A percentile compares a stretch with the other conserved stretches of the same genome.
phyloP scores from a whole-genome alignment of 2,113 vertebrate genomes.

The Phyllopteryx taeniolatus region DNA sequence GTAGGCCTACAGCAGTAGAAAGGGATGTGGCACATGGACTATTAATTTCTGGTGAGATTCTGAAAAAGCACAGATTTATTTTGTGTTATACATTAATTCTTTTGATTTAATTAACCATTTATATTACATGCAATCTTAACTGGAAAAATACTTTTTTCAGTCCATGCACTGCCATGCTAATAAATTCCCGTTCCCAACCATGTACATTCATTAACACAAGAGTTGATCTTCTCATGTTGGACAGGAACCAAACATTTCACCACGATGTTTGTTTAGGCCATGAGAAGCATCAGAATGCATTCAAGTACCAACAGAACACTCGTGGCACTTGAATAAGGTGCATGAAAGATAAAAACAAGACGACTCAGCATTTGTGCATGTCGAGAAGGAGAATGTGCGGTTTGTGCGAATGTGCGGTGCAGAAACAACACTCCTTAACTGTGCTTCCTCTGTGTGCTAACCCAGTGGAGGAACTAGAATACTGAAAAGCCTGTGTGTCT shows the following conservation, averaged over 20 bases:
- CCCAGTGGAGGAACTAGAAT: constrained; percentile 26
- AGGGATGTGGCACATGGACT: too few species aligned
- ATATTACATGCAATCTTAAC: background rate
- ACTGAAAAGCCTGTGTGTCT: constrained; percentile 52
- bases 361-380: constrained; percentile 29
- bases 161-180: background rate
- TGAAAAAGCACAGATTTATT: too few species aligned
- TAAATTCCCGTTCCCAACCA: too few species aligned
- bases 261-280: constrained; percentile 19
- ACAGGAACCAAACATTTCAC: background rate
- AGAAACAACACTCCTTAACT: constrained; percentile 50
- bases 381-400: constrained; percentile 43
- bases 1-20: too few species aligned
- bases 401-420: constrained; percentile 54
- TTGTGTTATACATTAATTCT: too few species aligned
- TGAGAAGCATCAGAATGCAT: constrained; percentile 27
- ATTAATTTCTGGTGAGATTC: too few species aligned
- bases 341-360: constrained; percentile 44
- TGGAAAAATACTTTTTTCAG: background rate
- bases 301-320: constrained; percentile 40
- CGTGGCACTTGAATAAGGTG: constrained; percentile 31
- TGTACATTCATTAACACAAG: background rate
- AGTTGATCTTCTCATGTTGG: background rate
- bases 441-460: constrained; percentile 52
- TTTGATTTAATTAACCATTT: too few species aligned